A percentile compares a stretch with the other conserved stretches of the same genome.
Evolutionary conservation across 2,113 vertebrate species (phyloP).

Genomic region (Ancistrus triradiatus): DNA sequence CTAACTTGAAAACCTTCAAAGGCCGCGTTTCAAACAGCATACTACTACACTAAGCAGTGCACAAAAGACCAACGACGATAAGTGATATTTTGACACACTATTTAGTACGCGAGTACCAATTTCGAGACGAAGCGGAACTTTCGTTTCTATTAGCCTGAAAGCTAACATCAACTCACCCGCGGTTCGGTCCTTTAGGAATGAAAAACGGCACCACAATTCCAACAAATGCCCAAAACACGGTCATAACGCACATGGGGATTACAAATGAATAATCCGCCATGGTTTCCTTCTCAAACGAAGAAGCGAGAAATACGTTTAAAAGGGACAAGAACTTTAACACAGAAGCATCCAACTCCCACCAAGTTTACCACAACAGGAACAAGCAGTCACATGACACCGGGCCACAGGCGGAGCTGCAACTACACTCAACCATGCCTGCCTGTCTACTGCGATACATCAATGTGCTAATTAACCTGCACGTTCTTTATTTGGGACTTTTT

Average conservation of each 20-base stretch:
- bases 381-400: background rate
- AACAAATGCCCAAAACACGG: conserved; percentile 84
- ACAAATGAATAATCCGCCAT: conserved; percentile 70
- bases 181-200: conserved; percentile 89
- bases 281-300: conserved; percentile 57
- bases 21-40: background rate
- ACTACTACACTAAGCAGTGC: background rate
- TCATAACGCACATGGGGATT: conserved; percentile 83
- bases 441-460: too few relatives aligned
- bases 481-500: too few relatives aligned
- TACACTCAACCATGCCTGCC: background rate
- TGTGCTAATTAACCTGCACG: too few relatives aligned
- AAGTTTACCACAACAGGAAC: background rate
- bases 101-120: background rate
- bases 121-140: background rate
- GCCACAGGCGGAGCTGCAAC: background rate
- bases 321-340: background rate
- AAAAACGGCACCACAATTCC: conserved; percentile 85
- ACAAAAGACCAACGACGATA: background rate
- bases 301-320: background rate
- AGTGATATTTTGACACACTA: too few relatives aligned
- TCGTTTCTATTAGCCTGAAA: conserved; percentile 14
- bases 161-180: conserved; percentile 79
- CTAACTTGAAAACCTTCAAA: too few relatives aligned
- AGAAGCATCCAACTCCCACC: conserved; percentile 3